These are phyloP conservation scores for Rousettus leschenaultii DNA, from an alignment of 2,113 vertebrate genomes.

Conservation along the genomic window DNA sequence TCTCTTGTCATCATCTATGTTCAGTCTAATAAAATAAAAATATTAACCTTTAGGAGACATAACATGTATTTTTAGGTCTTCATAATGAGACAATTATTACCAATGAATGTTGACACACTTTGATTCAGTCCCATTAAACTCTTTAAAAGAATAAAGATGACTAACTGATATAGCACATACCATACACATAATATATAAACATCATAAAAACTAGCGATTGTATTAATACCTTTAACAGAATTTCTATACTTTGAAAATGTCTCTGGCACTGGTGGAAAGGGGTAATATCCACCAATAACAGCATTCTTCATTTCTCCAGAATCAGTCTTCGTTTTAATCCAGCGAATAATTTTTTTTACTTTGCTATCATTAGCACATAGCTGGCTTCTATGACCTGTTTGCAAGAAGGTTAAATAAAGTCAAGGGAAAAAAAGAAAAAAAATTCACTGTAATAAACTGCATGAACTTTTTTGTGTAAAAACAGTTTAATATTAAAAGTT, in stretches of 20 bases:
- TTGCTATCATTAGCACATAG: slow-evolving; percentile 85
- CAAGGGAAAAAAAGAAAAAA: neutral
- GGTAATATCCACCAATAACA: slow-evolving; percentile 89
- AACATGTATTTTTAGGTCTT: neutral
- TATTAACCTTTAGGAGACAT: neutral
- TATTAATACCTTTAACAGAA: slow-evolving; percentile 81
- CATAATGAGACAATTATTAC: neutral
- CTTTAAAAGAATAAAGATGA: slow-evolving; percentile 15
- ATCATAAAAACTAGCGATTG: neutral
- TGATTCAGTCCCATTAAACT: neutral
- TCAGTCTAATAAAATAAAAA: slow-evolving; percentile 38
- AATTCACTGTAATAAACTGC: neutral
- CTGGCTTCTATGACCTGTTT: slow-evolving; percentile 89
- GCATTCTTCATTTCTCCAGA: slow-evolving; percentile 82
- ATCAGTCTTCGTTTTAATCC: slow-evolving; percentile 88
- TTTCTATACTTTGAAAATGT: slow-evolving; percentile 83
- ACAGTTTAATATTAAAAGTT: slow-evolving; percentile 8
- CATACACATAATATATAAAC: neutral
- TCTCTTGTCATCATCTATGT: neutral
- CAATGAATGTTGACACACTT: neutral
- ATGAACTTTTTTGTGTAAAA: neutral
- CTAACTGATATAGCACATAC: neutral
- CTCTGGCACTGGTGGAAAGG: slow-evolving; percentile 85
- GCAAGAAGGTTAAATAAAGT: slow-evolving; percentile 37
- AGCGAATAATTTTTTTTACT: slow-evolving; percentile 90